A percentile compares a stretch with the other conserved stretches of the same genome.
phyloP scores from a whole-genome alignment of 2,113 vertebrate genomes.

The Pholis gunnellus region DNA sequence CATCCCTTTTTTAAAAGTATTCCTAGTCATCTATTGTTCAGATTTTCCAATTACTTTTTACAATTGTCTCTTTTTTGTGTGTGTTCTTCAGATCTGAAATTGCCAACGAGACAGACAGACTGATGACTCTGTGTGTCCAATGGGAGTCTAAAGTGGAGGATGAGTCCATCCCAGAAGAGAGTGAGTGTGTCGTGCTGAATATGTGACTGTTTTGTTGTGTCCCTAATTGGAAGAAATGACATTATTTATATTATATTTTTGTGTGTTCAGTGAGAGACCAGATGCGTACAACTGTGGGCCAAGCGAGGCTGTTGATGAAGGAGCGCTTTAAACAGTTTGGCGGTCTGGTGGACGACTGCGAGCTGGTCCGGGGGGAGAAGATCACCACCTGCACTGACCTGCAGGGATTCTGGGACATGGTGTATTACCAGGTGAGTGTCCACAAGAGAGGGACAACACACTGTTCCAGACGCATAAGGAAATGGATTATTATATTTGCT shows the following conservation, averaged over 20 bases:
- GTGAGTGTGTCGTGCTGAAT: conserved; percentile 78
- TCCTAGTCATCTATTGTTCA: neutral
- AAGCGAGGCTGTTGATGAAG: conserved; percentile 91
- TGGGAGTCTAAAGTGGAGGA: conserved; percentile 89
- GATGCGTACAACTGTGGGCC: conserved; percentile 90
- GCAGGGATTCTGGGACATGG: conserved; percentile 99
- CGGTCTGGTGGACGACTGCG: conserved; percentile 93
- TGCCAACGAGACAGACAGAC: conserved; percentile 81
- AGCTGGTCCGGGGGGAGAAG: conserved; percentile 90
- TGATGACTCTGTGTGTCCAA: conserved; percentile 80
- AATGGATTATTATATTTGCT: neutral
- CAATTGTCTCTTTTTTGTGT: accelerated
- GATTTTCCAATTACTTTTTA: neutral
- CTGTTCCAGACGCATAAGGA: neutral
- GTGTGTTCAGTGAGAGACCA: conserved; percentile 89
- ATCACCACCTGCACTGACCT: conserved; percentile 91
- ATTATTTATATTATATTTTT: too few relatives aligned
- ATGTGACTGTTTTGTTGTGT: neutral
- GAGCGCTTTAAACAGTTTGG: conserved; percentile 94
- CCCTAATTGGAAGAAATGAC: neutral
- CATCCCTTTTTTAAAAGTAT: neutral
- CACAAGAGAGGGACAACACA: too few relatives aligned
- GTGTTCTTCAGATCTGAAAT: conserved; percentile 83
- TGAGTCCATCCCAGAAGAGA: conserved; percentile 91
- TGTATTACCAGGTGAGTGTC: conserved; percentile 81